Evolutionary conservation across 1,140 invertebrate species (phyloP).

Genomic region (Notospermus geniculatus): DNA sequence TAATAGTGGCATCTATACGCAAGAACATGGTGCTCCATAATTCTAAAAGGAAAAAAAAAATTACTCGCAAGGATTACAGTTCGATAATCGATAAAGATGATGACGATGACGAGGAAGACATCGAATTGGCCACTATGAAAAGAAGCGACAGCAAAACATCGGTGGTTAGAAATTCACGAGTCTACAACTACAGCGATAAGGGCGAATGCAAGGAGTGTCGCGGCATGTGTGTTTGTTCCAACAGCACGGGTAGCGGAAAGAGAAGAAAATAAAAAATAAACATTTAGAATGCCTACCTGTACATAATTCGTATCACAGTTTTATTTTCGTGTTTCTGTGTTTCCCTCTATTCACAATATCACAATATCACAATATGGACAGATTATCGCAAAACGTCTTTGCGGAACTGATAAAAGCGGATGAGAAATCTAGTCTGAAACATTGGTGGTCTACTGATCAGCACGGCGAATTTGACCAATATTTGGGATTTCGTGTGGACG

Average conservation of each 20-base stretch:
- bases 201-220: constrained; percentile 8
- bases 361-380: neutral
- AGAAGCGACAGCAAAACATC: constrained; percentile 7
- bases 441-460: neutral
- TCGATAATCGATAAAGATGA: constrained; percentile 7
- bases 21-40: constrained; percentile 4
- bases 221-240: constrained; percentile 10
- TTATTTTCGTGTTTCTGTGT: neutral
- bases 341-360: neutral
- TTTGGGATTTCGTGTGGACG: constrained; percentile 4
- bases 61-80: constrained; percentile 10
- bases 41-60: neutral
- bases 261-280: neutral
- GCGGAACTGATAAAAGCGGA: constrained; percentile 8
- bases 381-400: constrained; percentile 8
- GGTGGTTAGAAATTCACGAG: constrained; percentile 1
- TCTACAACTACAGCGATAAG: constrained; percentile 9
- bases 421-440: constrained; percentile 10
- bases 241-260: constrained; percentile 8
- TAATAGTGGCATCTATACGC: constrained; percentile 1
- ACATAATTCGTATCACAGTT: neutral
- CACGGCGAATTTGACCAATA: constrained; percentile 6
- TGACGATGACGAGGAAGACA: constrained; percentile 8
- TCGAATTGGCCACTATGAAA: constrained; percentile 5
- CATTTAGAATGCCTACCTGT: neutral